Evolutionary conservation across 2,888 invertebrate genomes (phyloP).

Genomic region (Ecdyonurus torrentis): DNA sequence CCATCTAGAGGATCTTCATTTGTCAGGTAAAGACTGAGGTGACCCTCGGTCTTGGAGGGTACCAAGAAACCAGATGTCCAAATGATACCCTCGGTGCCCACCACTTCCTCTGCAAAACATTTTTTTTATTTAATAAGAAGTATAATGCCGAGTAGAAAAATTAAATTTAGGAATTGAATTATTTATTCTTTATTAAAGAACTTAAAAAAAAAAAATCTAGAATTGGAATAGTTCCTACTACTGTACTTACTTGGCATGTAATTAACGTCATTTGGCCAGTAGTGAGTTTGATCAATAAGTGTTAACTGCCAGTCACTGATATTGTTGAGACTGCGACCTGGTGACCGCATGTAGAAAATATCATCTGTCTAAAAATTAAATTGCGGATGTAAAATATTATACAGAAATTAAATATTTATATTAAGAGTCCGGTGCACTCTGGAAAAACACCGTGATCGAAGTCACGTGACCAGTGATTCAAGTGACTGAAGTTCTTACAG

Average conservation of each 20-base stretch:
- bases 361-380: conserved; percentile 12
- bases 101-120: conserved; percentile 13
- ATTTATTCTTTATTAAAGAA: no score
- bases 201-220: no score
- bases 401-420: conserved; percentile 11
- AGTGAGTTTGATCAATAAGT: conserved; percentile 14
- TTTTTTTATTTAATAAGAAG: background rate
- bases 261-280: conserved; percentile 20
- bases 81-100: conserved; percentile 17
- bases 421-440: no score
- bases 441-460: no score
- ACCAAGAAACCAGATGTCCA: conserved; percentile 20
- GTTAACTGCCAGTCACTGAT: conserved; percentile 13
- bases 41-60: conserved; percentile 18
- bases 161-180: no score
- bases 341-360: conserved; percentile 15
- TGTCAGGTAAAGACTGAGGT: conserved; percentile 19
- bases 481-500: no score
- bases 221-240: no score
- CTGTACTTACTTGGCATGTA: conserved; percentile 17
- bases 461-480: no score
- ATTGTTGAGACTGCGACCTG: conserved; percentile 13
- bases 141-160: background rate
- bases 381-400: conserved; percentile 9
- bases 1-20: conserved; percentile 12